A percentile compares a stretch with the other conserved stretches of the same genome.
These are phyloP conservation scores for Vimba vimba DNA, from an alignment of 2,113 vertebrate species.

Conservation along the genomic window DNA sequence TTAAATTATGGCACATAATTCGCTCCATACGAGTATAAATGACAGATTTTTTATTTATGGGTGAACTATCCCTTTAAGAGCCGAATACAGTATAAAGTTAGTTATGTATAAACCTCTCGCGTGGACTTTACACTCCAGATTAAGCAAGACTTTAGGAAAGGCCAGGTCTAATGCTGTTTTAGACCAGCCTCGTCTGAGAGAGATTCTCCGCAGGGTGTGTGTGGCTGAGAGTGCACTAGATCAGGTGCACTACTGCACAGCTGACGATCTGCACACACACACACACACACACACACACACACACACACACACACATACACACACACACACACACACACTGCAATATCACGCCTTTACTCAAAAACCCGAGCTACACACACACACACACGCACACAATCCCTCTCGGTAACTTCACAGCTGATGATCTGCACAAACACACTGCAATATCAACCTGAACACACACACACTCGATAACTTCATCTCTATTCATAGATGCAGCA, in stretches of 20 bases:
- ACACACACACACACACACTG: neutral
- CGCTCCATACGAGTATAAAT: no score
- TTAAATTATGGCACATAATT: no score
- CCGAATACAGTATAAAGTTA: no score
- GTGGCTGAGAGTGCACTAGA: no score
- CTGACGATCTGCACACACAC: neutral
- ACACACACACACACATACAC: neutral
- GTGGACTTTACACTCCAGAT: no score
- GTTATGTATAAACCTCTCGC: no score
- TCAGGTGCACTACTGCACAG: neutral
- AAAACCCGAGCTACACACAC: neutral
- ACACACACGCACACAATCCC: neutral
- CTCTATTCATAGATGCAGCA: neutral
- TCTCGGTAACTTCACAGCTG: neutral
- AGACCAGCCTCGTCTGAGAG: no score
- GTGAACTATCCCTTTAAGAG: no score
- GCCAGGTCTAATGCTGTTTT: no score
- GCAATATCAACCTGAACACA: neutral
- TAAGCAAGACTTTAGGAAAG: no score
- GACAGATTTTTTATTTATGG: no score
- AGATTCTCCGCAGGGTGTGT: no score
- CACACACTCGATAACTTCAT: neutral
- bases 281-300: neutral
- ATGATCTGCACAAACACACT: neutral
- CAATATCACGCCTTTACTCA: neutral